Evolutionary conservation across 2,888 invertebrate species (phyloP), one percentile per base, ranked within the genome.

Genomic region (Calliphora vomitoria): DNA sequence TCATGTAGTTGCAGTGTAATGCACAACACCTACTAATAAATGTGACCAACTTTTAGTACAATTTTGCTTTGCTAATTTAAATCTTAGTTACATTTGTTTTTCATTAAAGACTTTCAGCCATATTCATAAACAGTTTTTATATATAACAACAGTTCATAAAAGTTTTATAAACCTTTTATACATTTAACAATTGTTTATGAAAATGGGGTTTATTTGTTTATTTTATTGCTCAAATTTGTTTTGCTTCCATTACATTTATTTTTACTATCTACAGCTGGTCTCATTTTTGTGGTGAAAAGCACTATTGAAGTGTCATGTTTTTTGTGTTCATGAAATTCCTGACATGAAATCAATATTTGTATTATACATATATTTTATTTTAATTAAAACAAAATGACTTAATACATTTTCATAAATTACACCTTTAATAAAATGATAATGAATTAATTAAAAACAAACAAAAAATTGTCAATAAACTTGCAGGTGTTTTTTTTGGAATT

Each of bases 401-500:
- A 25, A 44, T 55, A 41, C 18, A 15, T 41, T 31, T 44, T 15
- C 2, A 18, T 69, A 44, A 58, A 68, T 47, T 58, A 58, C 55
- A 20, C 13, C 47, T 58, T 44, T 25, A 64, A 20, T 0, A 66
- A 66, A 53, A 0, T 64, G 18, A 58, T 79, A 58, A 68, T 68
- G 44, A 68, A 68, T 58, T 79, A 31, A 78, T 58, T 41, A 31
- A 58, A 58, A 79, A 41, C 0, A 60, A 60, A 6, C 25, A 10
- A 41, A 35, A 62, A 38, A 38, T 41, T 62, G 74, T 74, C 58
- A 74, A 60, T 47, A 47, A 71, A 50, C 31, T 64, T 76, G 47
- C 80, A 80, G 80, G 69, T 80, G 71, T 71, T 71, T 62, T 58
- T 62, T 68, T 68, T 25, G 25, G 4, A 31, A 47, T 47, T 47